These are phyloP conservation scores for Manis crassicaudata DNA, from an alignment of 2,797 vertebrate species.

Conservation along the genomic window DNA sequence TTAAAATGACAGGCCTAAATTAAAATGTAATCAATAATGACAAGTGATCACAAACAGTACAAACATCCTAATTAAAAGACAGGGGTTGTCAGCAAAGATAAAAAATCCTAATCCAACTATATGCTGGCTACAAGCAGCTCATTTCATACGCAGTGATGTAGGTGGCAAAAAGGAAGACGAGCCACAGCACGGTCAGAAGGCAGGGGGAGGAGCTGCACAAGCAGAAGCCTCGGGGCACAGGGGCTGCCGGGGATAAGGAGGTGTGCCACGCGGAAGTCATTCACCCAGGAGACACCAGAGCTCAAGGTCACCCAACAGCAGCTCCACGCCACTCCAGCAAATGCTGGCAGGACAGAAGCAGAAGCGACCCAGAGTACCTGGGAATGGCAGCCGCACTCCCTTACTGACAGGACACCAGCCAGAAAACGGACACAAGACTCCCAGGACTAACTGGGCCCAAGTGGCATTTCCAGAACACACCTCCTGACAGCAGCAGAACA, in stretches of 20 bases:
- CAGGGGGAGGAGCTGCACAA: neutral
- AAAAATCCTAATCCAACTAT: neutral
- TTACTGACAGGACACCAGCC: neutral
- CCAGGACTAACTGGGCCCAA: accelerated
- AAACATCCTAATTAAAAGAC: neutral
- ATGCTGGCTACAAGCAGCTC: neutral
- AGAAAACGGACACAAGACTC: neutral
- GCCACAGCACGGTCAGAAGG: neutral
- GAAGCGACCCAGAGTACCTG: neutral
- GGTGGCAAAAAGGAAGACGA: neutral
- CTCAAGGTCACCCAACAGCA: neutral
- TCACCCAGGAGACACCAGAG: neutral
- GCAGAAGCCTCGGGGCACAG: neutral
- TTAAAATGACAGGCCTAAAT: neutral
- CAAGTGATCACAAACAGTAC: neutral
- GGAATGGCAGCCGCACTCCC: neutral
- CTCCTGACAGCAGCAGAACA: neutral
- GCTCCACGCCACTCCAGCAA: too few relatives aligned
- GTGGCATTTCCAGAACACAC: neutral
- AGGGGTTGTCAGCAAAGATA: neutral
- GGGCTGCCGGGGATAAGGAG: neutral
- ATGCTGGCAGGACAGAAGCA: neutral
- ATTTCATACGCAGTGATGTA: neutral
- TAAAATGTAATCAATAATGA: neutral
- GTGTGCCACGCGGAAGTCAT: accelerated